These are phyloP conservation scores for Ovis canadensis DNA, from an alignment of 2,113 vertebrate species.

Conservation along the genomic window DNA sequence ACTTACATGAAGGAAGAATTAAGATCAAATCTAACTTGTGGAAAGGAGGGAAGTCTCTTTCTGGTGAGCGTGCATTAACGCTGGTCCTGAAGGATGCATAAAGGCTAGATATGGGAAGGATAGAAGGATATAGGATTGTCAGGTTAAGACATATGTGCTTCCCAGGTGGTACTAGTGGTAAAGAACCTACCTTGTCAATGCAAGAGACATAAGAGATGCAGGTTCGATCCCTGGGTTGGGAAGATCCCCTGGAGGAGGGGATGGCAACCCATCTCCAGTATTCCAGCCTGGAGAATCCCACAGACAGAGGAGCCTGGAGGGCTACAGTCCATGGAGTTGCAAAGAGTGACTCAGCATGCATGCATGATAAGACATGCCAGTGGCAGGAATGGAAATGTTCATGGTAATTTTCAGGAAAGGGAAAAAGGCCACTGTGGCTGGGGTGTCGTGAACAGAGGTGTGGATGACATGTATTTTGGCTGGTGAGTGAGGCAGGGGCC, in stretches of 20 bases:
- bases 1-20: background rate
- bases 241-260: background rate
- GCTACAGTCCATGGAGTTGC: background rate
- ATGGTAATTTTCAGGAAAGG: background rate
- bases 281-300: background rate
- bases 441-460: rapidly evolving
- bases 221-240: background rate
- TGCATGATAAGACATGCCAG: background rate
- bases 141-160: background rate
- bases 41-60: background rate
- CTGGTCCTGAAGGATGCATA: background rate
- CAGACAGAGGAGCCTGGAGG: background rate
- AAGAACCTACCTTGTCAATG: background rate
- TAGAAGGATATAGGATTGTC: background rate
- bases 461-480: background rate
- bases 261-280: background rate
- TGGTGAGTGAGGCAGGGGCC: background rate
- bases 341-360: background rate
- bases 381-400: background rate
- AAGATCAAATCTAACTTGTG: background rate
- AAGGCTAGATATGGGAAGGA: background rate
- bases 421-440: background rate
- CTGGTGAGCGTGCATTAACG: background rate
- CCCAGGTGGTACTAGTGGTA: background rate
- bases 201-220: background rate